Evolutionary conservation across 2,888 invertebrate species (phyloP).

Genomic region (Leptopilina myrica): DNA sequence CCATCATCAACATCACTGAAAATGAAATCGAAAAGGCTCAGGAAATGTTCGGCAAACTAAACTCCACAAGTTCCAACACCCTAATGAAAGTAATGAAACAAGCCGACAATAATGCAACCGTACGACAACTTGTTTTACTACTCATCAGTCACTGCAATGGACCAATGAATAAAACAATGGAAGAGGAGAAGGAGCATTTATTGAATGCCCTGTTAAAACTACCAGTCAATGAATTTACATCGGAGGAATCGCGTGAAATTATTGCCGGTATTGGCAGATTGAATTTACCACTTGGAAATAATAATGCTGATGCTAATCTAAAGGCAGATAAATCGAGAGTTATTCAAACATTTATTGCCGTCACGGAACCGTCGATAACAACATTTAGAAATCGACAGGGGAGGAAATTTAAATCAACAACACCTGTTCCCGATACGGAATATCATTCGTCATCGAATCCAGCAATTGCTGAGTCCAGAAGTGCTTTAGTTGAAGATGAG

Average conservation of each 20-base stretch:
- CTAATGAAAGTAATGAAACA: slow-evolving; percentile 90
- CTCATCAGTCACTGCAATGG: slow-evolving; percentile 87
- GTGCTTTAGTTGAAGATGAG: slow-evolving; percentile 68
- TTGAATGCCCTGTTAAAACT: slow-evolving; percentile 84
- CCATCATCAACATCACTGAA: slow-evolving; percentile 81
- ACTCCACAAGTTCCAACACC: slow-evolving; percentile 85
- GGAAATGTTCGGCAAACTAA: slow-evolving; percentile 86
- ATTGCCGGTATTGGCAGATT: slow-evolving; percentile 68
- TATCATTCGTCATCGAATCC: slow-evolving; percentile 50
- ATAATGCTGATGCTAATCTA: slow-evolving; percentile 46
- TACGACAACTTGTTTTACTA: slow-evolving; percentile 84
- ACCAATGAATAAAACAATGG: slow-evolving; percentile 84
- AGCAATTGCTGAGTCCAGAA: slow-evolving; percentile 71
- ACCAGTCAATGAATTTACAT: slow-evolving; percentile 77
- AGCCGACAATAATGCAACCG: slow-evolving; percentile 86
- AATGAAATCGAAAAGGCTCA: slow-evolving; percentile 85
- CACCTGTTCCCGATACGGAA: slow-evolving; percentile 66
- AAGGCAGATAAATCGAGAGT: slow-evolving; percentile 49
- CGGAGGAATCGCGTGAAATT: slow-evolving; percentile 75
- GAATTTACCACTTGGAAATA: slow-evolving; percentile 63
- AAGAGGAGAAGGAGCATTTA: slow-evolving; percentile 83
- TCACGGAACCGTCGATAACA: slow-evolving; percentile 64
- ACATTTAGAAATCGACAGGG: slow-evolving; percentile 69
- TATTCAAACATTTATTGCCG: slow-evolving; percentile 58
- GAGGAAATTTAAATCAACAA: slow-evolving; percentile 67